Conservation (phyloP, 2,797 vertebrate species). For the Acrossocheilus fasciatus region DNA sequence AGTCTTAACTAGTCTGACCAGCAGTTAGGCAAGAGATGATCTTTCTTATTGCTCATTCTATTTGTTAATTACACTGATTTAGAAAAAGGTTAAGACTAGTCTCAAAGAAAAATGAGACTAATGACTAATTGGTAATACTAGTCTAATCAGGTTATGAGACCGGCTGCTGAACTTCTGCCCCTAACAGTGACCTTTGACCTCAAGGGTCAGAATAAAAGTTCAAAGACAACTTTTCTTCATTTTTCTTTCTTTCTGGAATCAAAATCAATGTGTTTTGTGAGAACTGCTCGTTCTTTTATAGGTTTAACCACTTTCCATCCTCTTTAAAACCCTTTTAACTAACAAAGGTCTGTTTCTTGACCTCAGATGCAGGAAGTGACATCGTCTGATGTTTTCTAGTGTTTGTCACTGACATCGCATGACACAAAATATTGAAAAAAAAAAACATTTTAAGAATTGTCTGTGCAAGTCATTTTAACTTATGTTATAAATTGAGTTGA, state of each 20-base stretch:
- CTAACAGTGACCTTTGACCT: slow-evolving; percentile 8
- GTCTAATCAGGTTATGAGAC: background rate
- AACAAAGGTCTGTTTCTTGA: background rate
- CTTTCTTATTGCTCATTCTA: background rate
- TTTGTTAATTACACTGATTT: background rate
- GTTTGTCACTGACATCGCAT: background rate
- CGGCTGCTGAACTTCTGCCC: background rate
- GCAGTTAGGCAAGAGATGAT: background rate
- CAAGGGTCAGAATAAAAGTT: background rate
- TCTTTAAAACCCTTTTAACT: background rate
- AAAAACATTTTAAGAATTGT: background rate
- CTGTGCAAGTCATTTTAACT: background rate
- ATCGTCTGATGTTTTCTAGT: background rate
- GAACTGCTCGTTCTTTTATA: background rate
- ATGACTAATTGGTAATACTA: background rate
- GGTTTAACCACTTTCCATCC: background rate
- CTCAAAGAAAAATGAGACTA: background rate
- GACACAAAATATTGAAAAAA: background rate
- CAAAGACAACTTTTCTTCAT: background rate
- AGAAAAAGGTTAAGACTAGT: background rate
- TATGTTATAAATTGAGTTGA: too few relatives aligned
- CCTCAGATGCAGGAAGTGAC: background rate
- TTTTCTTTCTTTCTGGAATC: background rate
- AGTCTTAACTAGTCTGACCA: background rate
- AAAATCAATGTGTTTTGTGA: background rate